Percentiles rank a stretch among this genome's conserved stretches.
These are phyloP conservation scores for Psilanteris sp. DNA, from an alignment of 1,140 invertebrate species.

Conservation along the genomic window DNA sequence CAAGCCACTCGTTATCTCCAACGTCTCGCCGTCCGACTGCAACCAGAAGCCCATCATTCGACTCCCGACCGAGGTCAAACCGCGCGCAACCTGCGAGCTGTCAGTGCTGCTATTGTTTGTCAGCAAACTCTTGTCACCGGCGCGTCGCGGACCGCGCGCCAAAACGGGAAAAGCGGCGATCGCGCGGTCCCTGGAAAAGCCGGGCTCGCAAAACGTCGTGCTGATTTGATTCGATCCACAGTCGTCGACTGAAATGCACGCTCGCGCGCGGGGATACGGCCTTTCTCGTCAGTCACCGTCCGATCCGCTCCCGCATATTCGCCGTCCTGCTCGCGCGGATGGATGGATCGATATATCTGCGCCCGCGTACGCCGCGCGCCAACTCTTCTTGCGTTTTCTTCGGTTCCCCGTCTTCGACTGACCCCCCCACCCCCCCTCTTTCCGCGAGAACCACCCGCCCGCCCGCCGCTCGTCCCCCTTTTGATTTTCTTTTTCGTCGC, in stretches of 20 bases:
- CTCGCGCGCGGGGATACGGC: constrained; percentile 58
- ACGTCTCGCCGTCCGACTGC: too few relatives aligned
- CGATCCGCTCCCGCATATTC: constrained; percentile 8
- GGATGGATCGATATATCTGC: constrained; percentile 68
- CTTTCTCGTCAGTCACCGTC: constrained; percentile 48
- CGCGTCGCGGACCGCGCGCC: too few relatives aligned
- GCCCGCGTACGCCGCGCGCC: constrained; percentile 62
- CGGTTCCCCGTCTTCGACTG: not conserved
- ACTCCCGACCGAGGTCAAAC: too few relatives aligned
- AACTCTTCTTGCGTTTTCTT: constrained; percentile 28
- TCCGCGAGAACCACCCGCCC: too few relatives aligned
- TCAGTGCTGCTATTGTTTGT: too few relatives aligned
- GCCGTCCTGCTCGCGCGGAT: constrained; percentile 8
- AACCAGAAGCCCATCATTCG: too few relatives aligned
- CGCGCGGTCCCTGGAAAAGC: constrained; percentile 21
- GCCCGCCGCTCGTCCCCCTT: too few relatives aligned
- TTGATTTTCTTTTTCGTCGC: constrained; percentile 35
- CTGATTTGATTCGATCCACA: constrained; percentile 63
- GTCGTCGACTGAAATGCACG: constrained; percentile 64
- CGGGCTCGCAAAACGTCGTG: constrained; percentile 25
- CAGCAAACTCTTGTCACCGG: too few relatives aligned
- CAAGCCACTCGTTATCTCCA: too few relatives aligned
- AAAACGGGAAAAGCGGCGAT: constrained; percentile 1
- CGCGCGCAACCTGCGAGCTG: too few relatives aligned
- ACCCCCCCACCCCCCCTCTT: not conserved